Percentiles rank a stretch among this genome's conserved stretches.
Conservation (phyloP, 2,888 invertebrate genomes). For the Mesorhabditis spiculigera region DNA sequence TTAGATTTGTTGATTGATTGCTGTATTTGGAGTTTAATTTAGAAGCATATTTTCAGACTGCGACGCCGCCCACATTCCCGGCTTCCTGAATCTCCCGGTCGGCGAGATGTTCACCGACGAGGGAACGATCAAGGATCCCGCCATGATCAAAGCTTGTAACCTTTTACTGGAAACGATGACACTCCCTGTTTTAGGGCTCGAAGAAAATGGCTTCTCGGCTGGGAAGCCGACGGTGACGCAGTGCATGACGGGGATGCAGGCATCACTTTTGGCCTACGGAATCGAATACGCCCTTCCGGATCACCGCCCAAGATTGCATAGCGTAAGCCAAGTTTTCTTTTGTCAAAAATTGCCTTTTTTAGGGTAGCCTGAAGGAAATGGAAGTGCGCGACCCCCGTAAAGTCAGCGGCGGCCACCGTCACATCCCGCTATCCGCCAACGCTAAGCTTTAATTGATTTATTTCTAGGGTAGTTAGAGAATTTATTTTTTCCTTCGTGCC, state of each 20-base stretch:
- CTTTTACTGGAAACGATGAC: not conserved
- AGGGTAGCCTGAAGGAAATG: slow-evolving; percentile 52
- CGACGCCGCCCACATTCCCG: slow-evolving; percentile 36
- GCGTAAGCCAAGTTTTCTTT: slow-evolving; percentile 14
- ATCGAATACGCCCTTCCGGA: slow-evolving; percentile 21
- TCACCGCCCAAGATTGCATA: slow-evolving; percentile 28
- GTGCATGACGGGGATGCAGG: slow-evolving; percentile 39
- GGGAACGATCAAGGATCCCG: slow-evolving; percentile 25
- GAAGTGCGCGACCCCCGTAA: slow-evolving; percentile 45
- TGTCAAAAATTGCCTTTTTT: slow-evolving; percentile 8
- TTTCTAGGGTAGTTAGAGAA: not conserved
- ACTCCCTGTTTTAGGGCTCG: not conserved
- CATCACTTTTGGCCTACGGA: slow-evolving; percentile 37
- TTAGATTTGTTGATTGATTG: too few species aligned
- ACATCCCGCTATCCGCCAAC: slow-evolving; percentile 21
- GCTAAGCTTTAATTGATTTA: not conserved
- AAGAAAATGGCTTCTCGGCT: slow-evolving; percentile 18
- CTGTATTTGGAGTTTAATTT: slow-evolving; percentile 5
- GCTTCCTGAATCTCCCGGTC: slow-evolving; percentile 40
- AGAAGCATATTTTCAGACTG: slow-evolving; percentile 26
- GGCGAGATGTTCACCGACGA: slow-evolving; percentile 28
- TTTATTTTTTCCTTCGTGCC: not conserved
- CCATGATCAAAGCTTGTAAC: slow-evolving; percentile 21
- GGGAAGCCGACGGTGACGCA: slow-evolving; percentile 25
- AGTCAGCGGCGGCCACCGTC: slow-evolving; percentile 41